These are phyloP conservation scores for Megathymus violae DNA, from an alignment of 1,140 invertebrate species.

Conservation along the genomic window DNA sequence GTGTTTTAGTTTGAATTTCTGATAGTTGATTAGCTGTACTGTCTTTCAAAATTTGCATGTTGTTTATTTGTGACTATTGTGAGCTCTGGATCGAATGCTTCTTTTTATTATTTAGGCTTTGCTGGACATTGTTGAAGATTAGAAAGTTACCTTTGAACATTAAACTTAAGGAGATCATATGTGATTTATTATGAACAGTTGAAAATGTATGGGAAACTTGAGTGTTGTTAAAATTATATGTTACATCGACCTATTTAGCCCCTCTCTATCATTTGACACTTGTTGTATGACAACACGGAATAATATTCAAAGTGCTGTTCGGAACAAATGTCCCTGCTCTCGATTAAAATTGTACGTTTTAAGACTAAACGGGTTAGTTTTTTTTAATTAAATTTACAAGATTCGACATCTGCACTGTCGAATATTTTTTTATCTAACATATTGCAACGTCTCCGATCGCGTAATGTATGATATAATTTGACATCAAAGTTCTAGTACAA, in stretches of 20 bases:
- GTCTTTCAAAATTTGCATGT: slow-evolving; percentile 63
- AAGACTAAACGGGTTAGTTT: no score
- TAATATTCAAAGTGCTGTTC: slow-evolving; percentile 37
- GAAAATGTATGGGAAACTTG: slow-evolving; percentile 35
- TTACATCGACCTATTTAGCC: slow-evolving; percentile 63
- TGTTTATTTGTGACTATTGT: slow-evolving; percentile 47
- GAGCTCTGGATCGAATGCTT: slow-evolving; percentile 62
- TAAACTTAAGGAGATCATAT: neutral
- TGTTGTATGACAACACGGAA: slow-evolving; percentile 52
- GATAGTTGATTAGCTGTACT: slow-evolving; percentile 39
- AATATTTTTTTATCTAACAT: no score
- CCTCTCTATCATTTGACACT: slow-evolving; percentile 50
- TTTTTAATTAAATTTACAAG: no score
- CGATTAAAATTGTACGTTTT: no score
- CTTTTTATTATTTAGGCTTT: slow-evolving; percentile 79
- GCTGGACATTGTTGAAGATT: slow-evolving; percentile 48
- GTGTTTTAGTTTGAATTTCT: slow-evolving; percentile 21
- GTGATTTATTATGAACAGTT: slow-evolving; percentile 26
- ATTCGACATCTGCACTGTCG: no score
- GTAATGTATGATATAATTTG: no score
- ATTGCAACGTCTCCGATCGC: no score
- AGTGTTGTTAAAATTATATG: slow-evolving; percentile 49
- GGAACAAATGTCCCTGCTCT: no score
- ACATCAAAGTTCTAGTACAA: no score
- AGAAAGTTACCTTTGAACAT: slow-evolving; percentile 3